Conservation (phyloP, 2,888 invertebrate species). For the Drosophila paramelanica region DNA sequence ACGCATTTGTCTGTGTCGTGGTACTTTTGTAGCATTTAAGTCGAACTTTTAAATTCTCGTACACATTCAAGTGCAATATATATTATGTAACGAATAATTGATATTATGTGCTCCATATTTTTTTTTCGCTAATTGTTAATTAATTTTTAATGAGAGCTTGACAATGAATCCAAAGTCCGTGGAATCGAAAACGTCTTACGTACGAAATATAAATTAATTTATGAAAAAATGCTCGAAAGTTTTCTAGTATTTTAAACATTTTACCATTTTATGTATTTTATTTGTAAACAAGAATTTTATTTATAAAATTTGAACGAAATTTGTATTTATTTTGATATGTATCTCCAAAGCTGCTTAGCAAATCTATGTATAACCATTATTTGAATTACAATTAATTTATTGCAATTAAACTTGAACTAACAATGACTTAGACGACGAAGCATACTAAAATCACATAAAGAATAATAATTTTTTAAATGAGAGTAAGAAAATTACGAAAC, state of each 20-base stretch:
- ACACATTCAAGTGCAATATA: conserved; percentile 58
- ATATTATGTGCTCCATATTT: conserved; percentile 60
- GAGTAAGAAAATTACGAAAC: conserved; percentile 59
- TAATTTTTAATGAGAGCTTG: conserved; percentile 75
- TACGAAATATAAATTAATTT: conserved; percentile 44
- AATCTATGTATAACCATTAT: conserved; percentile 28
- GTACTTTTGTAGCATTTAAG: conserved; percentile 54
- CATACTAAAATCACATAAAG: conserved; percentile 66
- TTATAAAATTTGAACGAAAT: conserved; percentile 13
- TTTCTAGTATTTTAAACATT: conserved; percentile 52
- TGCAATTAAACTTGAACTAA: conserved; percentile 66
- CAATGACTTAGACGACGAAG: conserved; percentile 74
- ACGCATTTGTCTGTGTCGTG: conserved; percentile 45
- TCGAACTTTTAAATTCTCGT: conserved; percentile 39
- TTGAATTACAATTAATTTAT: conserved; percentile 50
- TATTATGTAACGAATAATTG: conserved; percentile 41
- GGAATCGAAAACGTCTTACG: conserved; percentile 18
- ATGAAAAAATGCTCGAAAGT: conserved; percentile 55
- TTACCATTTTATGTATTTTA: conserved; percentile 35
- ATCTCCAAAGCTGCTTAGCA: conserved; percentile 37
- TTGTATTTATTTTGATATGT: conserved; percentile 6
- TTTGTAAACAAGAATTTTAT: conserved; percentile 12
- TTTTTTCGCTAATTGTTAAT: conserved; percentile 67
- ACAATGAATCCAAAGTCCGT: conserved; percentile 55
- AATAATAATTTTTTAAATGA: conserved; percentile 68